Conservation (phyloP, 2,113 vertebrate species). For the Tonatia bakeri region DNA sequence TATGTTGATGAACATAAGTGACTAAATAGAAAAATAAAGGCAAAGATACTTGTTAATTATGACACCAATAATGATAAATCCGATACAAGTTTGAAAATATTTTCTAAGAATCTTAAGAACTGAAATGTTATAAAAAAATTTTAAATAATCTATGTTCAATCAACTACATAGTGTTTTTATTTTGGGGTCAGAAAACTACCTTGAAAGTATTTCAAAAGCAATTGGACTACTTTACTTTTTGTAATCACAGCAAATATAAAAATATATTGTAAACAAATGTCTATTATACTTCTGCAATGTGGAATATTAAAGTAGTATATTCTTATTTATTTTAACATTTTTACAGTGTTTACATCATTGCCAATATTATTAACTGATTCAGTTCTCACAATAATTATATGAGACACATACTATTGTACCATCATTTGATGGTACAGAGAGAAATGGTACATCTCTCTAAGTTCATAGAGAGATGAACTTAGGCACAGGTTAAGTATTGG, state of each 20-base stretch:
- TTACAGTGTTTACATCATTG: not conserved
- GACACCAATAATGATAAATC: not conserved
- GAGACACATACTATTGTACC: not conserved
- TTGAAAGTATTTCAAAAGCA: constrained; percentile 69
- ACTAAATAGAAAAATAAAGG: not conserved
- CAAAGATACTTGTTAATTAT: not conserved
- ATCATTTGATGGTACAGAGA: no score
- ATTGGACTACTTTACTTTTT: constrained; percentile 53
- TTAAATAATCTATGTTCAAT: constrained; percentile 27
- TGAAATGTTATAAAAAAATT: not conserved
- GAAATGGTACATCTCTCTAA: no score
- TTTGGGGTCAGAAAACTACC: constrained; percentile 66
- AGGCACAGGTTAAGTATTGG: not conserved
- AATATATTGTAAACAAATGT: constrained; percentile 14
- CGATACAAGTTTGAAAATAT: not conserved
- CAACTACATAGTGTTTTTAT: constrained; percentile 28
- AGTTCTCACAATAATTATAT: not conserved
- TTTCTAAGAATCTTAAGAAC: constrained; percentile 37
- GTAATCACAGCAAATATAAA: constrained; percentile 62
- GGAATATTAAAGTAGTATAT: constrained; percentile 24
- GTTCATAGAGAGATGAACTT: not conserved
- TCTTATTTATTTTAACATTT: not conserved
- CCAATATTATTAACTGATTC: not conserved
- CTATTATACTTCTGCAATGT: constrained; percentile 30
- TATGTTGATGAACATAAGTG: not conserved